Evolutionary conservation across 2,888 invertebrate genomes (phyloP).

Genomic region (Neelides folsomi): DNA sequence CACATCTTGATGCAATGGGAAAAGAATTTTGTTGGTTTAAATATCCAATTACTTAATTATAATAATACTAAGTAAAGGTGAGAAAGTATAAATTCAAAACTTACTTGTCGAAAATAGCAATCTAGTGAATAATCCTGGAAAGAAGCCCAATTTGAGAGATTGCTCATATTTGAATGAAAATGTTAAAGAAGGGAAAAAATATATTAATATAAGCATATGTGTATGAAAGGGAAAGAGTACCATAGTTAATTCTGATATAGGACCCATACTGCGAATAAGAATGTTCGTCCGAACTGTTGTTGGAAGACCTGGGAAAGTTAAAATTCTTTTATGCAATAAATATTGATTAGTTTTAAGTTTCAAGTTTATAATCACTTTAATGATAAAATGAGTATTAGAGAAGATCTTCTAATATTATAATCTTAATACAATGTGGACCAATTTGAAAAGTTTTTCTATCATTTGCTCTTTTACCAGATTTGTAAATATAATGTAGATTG

Average conservation of each 20-base stretch:
- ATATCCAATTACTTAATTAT: not conserved
- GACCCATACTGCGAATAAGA: conserved; percentile 79
- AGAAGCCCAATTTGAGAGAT: not conserved
- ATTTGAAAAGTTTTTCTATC: no score
- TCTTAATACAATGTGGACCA: no score
- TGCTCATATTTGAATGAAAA: not conserved
- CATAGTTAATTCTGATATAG: conserved; percentile 81
- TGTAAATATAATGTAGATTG: no score
- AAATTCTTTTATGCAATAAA: conserved; percentile 7
- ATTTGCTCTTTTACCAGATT: no score
- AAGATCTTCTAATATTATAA: no score
- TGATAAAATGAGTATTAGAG: no score
- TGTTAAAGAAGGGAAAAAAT: no score
- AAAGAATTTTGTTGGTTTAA: no score
- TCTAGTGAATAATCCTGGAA: conserved; percentile 85
- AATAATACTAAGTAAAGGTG: no score
- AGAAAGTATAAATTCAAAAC: not conserved
- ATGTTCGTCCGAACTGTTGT: conserved; percentile 77
- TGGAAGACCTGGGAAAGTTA: conserved; percentile 53
- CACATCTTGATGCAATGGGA: no score
- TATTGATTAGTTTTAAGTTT: not conserved
- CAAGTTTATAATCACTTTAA: no score
- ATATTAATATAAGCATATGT: no score
- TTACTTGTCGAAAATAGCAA: conserved; percentile 70
- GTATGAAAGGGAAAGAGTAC: conserved; percentile 40